Base-by-base conservation (phyloP, 2,888 invertebrate species). In the Monoplex corrugatus region DNA sequence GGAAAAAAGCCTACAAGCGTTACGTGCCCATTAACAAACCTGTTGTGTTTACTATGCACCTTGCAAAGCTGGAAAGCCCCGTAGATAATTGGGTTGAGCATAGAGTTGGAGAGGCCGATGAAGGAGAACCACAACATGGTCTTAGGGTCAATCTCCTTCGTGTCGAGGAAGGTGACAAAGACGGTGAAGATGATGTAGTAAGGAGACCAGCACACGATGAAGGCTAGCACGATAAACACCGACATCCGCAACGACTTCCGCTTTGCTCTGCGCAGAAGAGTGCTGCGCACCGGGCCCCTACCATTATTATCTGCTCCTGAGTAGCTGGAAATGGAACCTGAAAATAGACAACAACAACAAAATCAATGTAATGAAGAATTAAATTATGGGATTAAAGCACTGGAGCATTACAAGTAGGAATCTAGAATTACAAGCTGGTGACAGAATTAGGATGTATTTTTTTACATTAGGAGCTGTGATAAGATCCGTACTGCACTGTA, bases 71-170 rank as follows among this genome's bases (percentile, higher is more conserved):
- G 98, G 96, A 98, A 98, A 28, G 98, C 98, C 63, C 98, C 98
- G 93, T 98, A 98, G 93, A 98, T 98, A 86, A 98, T 96, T 0
- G 98, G 98, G 96, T 98, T 98, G 92, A 98, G 97, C 94, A 98
- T 97, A 95, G 98, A 98, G 96, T 98, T 98, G 88, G 98, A 98
- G 97, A 98, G 98, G 6, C 98, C 98, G 94, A 98, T 98, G 96
- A 98, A 98, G 96, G 98, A 98, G 92, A 98, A 98, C 72, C 97
- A 97, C 8, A 97, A 97, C 89, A 97, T 97, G 44, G 92, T 92
- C 86, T 91, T 90, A 2, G 92, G 91, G 84, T 93, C 91, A 86
- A 93, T 92, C 87, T 94, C 90, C 88, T 82, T 86, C 90, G 92
- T 90, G 86, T 93, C 90, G 78, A 93, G 92, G 96, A 98, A 98